phyloP scores from a whole-genome alignment of 1,140 invertebrate genomes.

The Neoseiulus cucumeris region DNA sequence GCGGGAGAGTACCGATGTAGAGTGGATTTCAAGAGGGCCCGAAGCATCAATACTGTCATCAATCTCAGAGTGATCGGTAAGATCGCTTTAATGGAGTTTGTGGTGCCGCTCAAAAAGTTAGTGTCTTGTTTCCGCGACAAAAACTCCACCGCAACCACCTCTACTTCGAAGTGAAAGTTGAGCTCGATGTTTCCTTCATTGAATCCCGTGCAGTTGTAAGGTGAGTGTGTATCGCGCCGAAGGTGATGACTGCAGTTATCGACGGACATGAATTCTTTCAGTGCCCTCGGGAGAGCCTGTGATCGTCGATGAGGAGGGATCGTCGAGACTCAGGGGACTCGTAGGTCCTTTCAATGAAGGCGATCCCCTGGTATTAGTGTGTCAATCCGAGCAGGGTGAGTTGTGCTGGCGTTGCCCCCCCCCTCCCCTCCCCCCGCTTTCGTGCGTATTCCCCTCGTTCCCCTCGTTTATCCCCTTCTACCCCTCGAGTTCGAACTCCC shows the following conservation, averaged over 20 bases:
- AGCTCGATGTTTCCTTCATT: too few relatives aligned
- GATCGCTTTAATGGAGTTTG: constrained; percentile 24
- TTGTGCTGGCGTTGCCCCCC: not conserved
- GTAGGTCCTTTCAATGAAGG: constrained; percentile 12
- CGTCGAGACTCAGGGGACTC: not conserved
- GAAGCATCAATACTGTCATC: constrained; percentile 68
- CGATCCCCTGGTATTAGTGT: not conserved
- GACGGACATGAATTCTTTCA: not conserved
- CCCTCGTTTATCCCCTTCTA: too few relatives aligned
- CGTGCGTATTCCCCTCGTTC: too few relatives aligned
- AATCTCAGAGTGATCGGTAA: constrained; percentile 76
- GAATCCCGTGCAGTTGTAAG: too few relatives aligned
- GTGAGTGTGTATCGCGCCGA: too few relatives aligned
- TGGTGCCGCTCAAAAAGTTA: not conserved
- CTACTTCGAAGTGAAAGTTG: too few relatives aligned
- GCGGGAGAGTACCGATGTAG: constrained; percentile 67
- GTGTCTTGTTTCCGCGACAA: too few relatives aligned
- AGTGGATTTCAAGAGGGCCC: constrained; percentile 71
- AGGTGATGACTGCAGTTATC: too few relatives aligned
- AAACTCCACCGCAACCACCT: too few relatives aligned
- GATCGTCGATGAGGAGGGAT: constrained; percentile 10
- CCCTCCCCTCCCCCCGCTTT: too few relatives aligned
- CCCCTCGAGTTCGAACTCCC: too few relatives aligned
- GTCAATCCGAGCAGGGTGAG: not conserved
- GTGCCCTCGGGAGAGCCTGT: constrained; percentile 11